phyloP scores from a whole-genome alignment of 2,113 vertebrate species.

The Pachyramphus minor region DNA sequence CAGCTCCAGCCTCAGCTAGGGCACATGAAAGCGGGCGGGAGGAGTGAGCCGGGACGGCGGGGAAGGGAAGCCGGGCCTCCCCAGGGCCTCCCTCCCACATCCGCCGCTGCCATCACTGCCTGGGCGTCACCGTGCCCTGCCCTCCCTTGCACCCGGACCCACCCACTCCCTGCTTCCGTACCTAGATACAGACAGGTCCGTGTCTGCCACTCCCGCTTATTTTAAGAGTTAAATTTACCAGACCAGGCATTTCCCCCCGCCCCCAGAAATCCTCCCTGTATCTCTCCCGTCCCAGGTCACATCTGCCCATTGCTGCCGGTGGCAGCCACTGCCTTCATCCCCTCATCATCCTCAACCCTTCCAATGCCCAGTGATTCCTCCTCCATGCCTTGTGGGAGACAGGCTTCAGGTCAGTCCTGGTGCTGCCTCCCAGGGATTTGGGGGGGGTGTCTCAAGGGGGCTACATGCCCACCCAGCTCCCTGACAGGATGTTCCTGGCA shows the following conservation, averaged over 20 bases:
- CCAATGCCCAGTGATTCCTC: conserved; percentile 67
- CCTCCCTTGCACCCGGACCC: neutral
- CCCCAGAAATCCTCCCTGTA: accelerated
- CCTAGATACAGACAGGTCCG: neutral
- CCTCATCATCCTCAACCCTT: conserved; percentile 71
- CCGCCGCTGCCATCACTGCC: neutral
- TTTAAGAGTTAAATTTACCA: neutral
- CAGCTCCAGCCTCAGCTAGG: neutral
- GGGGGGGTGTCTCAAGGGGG: accelerated
- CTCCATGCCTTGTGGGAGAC: conserved; percentile 55
- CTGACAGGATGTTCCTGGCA: conserved; percentile 68
- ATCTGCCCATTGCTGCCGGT: conserved; percentile 45
- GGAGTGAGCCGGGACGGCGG: accelerated
- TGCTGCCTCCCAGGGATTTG: accelerated
- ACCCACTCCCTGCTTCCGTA: neutral
- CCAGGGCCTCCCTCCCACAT: neutral
- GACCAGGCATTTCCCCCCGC: accelerated
- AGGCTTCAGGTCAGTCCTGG: conserved; percentile 55
- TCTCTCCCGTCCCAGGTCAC: neutral
- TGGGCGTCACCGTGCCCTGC: neutral
- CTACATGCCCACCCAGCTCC: accelerated
- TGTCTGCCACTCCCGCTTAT: accelerated
- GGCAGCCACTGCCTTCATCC: conserved; percentile 68
- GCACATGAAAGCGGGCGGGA: neutral
- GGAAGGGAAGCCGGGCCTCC: neutral